Evolutionary conservation across 2,797 vertebrate genomes (phyloP).

Genomic region (Rousettus madagascariensis): DNA sequence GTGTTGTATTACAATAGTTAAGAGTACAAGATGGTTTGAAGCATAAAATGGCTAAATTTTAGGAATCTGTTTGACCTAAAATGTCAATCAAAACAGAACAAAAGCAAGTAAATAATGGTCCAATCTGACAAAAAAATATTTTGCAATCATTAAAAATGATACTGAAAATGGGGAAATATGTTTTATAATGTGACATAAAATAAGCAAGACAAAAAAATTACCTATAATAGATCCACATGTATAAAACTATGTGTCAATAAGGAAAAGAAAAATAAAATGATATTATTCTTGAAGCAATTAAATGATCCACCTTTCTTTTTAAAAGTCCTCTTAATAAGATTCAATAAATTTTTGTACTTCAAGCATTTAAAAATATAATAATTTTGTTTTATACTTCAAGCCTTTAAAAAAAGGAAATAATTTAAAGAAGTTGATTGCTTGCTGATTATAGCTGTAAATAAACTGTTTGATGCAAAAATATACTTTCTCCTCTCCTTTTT

Average conservation of each 20-base stretch:
- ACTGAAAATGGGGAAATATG: background rate
- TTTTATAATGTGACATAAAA: background rate
- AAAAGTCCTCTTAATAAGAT: constrained; percentile 25
- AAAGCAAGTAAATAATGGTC: background rate
- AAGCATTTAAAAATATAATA: background rate
- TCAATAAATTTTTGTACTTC: constrained; percentile 27
- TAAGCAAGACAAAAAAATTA: background rate
- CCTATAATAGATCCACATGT: background rate
- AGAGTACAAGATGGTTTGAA: background rate
- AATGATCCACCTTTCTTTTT: background rate
- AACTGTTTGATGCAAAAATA: constrained; percentile 1
- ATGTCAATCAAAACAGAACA: constrained; percentile 36
- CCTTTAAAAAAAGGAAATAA: constrained; percentile 40
- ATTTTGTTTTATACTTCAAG: constrained; percentile 33
- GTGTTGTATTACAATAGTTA: constrained; percentile 20
- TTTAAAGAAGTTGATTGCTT: constrained; percentile 41
- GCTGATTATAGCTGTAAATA: constrained; percentile 9
- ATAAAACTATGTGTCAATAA: background rate
- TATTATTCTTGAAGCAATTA: background rate
- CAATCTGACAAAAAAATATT: background rate
- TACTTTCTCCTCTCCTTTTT: constrained; percentile 44
- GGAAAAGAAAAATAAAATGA: background rate
- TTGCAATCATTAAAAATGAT: background rate
- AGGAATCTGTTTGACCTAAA: constrained; percentile 28
- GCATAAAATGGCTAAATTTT: background rate